Conservation (phyloP, 1,140 invertebrate genomes). For the Dolichoris vasculosae region DNA sequence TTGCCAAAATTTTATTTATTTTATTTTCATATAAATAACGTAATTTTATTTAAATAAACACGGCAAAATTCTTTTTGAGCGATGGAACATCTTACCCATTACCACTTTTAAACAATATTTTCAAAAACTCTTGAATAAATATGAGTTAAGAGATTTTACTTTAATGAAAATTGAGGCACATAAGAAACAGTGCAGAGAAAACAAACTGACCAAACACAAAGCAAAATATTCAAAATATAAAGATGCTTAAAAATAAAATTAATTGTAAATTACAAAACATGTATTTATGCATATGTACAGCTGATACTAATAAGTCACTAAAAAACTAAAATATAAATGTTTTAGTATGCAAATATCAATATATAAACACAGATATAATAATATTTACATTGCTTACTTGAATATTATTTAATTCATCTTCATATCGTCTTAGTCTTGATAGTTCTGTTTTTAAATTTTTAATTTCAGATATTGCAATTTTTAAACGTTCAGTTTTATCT, state of each 20-base stretch:
- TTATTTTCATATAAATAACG: neutral
- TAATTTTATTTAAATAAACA: neutral
- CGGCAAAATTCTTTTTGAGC: conserved; percentile 35
- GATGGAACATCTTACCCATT: conserved; percentile 40
- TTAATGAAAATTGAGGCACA: conserved; percentile 49
- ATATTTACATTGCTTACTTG: conserved; percentile 73
- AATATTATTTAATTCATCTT: conserved; percentile 79
- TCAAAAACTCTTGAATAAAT: conserved; percentile 51
- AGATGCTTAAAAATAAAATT: conserved; percentile 42
- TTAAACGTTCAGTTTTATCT: conserved; percentile 72
- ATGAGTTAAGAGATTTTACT: conserved; percentile 46
- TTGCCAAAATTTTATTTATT: conserved; percentile 26
- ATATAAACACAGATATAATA: conserved; percentile 12
- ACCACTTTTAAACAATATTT: conserved; percentile 20
- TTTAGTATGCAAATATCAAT: neutral
- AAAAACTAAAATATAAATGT: conserved; percentile 11
- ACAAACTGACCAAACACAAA: conserved; percentile 66
- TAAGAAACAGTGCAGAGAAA: conserved; percentile 63
- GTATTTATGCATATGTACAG: neutral
- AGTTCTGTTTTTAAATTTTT: conserved; percentile 79
- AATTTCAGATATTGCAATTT: conserved; percentile 74
- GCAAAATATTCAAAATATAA: conserved; percentile 53
- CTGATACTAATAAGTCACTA: conserved; percentile 9
- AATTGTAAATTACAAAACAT: neutral
- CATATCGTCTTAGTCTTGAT: conserved; percentile 77